Percentiles rank a stretch among this genome's conserved stretches.
Evolutionary conservation across 2,113 vertebrate species (phyloP).

Genomic region (Zosterops borbonicus): DNA sequence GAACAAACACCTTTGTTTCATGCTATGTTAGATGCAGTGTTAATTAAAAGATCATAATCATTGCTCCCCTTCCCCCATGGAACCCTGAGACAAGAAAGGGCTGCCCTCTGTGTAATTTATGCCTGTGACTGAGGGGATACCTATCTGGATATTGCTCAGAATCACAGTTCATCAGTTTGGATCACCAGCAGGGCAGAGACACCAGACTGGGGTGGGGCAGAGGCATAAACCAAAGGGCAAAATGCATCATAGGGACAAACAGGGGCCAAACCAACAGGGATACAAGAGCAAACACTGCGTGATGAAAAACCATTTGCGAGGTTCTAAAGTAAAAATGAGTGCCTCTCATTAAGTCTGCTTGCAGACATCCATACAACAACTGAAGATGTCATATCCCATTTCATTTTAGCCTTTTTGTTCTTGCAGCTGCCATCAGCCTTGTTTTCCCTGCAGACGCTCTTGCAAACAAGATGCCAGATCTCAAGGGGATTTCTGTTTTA

Average conservation of each 20-base stretch:
- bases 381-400: conserved; percentile 26
- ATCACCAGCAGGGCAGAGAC: background rate
- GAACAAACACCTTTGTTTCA: conserved; percentile 59
- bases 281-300: background rate
- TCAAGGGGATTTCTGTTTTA: conserved; percentile 25
- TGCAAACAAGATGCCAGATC: conserved; percentile 41
- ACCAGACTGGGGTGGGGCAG: background rate
- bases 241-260: rapidly evolving
- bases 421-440: background rate
- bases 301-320: background rate
- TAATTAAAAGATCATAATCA: conserved; percentile 79
- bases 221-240: background rate
- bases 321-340: background rate
- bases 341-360: background rate
- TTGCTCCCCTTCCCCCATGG: conserved; percentile 37
- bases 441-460: background rate
- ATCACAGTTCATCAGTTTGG: background rate
- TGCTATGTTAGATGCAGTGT: conserved; percentile 29
- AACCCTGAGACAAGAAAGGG: conserved; percentile 22
- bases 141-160: background rate
- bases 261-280: background rate
- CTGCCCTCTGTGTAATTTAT: background rate
- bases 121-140: background rate
- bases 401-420: conserved; percentile 38
- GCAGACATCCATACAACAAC: background rate